Base-by-base conservation (phyloP, 2,888 invertebrate genomes). In the Sinotaia quadrata region DNA sequence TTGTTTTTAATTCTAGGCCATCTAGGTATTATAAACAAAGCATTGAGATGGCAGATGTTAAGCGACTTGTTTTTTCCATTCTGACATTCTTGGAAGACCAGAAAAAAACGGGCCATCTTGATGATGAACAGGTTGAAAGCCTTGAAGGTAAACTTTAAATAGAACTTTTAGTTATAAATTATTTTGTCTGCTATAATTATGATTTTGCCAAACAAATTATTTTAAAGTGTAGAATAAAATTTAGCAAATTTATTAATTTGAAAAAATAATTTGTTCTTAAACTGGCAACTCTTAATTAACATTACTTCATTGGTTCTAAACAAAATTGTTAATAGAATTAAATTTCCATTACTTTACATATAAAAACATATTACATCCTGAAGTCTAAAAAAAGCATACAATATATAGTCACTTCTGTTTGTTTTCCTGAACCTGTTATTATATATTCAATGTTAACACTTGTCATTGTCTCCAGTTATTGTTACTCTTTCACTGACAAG, bases 71-170 rank as follows among this genome's bases (percentile, higher is more conserved):
- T 36, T 88, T 85, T 75, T 87, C 89, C 24, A 88, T 91, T 51
- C 83, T 90, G n/a, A 86, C 89, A 68, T 90, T 89, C 81, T 79
- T 90, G 33, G 87, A 88, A 67, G 88, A 89, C 58, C 89, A 90
- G 78, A 86, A 88, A 59, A 84, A 84, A 34, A 85, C 82, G 68
- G 85, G 84, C 44, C 78, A 70, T 57, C 71, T 87, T 24, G 84
- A 85, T 63, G 86, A 88, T 49, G 91, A 91, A 73, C 88, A 89
- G 33, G 86, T 91, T 69, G 95, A 95, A 88, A 94, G 94, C 86
- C 90, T 97, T 61, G 96, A 96, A 90, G 89, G 89, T 89, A 74
- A 52, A 37, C 36, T 18, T 4, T 24, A 18, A 18, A 4, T n/a
- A 18, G 12, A 21, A 15, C 41, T 15, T 51, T 8, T 12, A 8